Base-by-base conservation (phyloP, 2,888 invertebrate species). In the Epiperipatus broadwayi region DNA sequence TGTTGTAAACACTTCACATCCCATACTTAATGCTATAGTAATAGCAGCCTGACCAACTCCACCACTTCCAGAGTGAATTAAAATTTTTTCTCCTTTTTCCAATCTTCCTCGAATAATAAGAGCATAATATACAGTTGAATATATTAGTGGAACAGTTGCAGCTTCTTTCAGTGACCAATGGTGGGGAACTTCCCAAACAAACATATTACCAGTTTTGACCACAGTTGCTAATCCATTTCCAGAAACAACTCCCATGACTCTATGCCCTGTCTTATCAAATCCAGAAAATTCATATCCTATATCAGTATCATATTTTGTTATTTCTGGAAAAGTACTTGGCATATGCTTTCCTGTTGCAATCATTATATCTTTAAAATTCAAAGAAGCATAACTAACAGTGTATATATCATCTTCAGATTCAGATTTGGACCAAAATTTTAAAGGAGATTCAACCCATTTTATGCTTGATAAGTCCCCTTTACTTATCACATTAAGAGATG, bases 91-190 rank as follows among this genome's bases (percentile, higher is more conserved):
- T 2, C 55, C 54, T 28, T 39, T 35, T 15, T 37, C n/a, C 14
- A 45, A 28, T 25, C 54, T 50, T 19, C 63, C 66, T 35, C 66
- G 50, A 33, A 63, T 51, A 34, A 65, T 56, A 20, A 66, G 51
- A 19, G 65, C 64, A 48, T 66, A 66, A 50, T 63, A 66, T 14
- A 59, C 65, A 15, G 91, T 91, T 32, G 84, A 72, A 59, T 91
- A 93, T 34, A 81, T 87, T 28, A 89, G 84, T 3, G 91, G 91
- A 47, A 91, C 76, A 1, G 89, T 85, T n/a, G 87, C 73, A 14
- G 91, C 91, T 58, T 91, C 72, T 60, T 84, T 81, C 53, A 93
- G 68, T 39, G 74, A 71, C 91, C 91, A 93, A 21, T 67, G 65
- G 2, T 71, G 70, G 0, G 91, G 91, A 36, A 93, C 75, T 48